A percentile compares a stretch with the other conserved stretches of the same genome.
These are phyloP conservation scores for Spondyliosoma cantharus DNA, from an alignment of 2,797 vertebrate species.

Conservation along the genomic window DNA sequence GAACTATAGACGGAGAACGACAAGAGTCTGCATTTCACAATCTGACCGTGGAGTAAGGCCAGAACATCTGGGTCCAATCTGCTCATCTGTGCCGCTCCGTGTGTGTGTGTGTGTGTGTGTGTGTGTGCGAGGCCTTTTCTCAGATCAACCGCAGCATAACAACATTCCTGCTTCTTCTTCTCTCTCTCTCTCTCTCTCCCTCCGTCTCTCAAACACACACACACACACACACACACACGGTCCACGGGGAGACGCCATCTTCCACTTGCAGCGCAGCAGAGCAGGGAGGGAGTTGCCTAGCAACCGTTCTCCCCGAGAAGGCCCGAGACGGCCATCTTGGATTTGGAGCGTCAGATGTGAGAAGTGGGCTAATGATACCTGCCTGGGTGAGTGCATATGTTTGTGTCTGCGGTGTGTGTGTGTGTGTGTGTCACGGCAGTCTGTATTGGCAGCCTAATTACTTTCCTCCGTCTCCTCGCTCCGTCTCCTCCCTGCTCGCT, in stretches of 20 bases:
- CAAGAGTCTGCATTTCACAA: conserved; percentile 48
- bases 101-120: conserved; percentile 17
- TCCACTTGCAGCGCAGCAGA: conserved; percentile 78
- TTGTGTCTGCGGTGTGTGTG: conserved; percentile 32
- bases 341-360: conserved; percentile 80
- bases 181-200: conserved; percentile 21
- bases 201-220: conserved; percentile 20
- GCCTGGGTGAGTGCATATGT: conserved; percentile 50
- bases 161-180: conserved; percentile 61
- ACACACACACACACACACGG: conserved; percentile 35
- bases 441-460: conserved; percentile 51
- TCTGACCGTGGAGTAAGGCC: conserved; percentile 49
- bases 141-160: conserved; percentile 65
- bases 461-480: conserved; percentile 28
- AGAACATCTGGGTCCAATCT: conserved; percentile 79
- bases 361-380: conserved; percentile 77
- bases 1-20: neutral
- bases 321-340: conserved; percentile 82
- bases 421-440: conserved; percentile 28
- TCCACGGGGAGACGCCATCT: conserved; percentile 83
- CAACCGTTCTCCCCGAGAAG: conserved; percentile 80
- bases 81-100: conserved; percentile 53
- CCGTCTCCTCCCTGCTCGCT: conserved; percentile 21
- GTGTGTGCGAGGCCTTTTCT: conserved; percentile 50
- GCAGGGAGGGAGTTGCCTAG: conserved; percentile 84